phyloP scores from a whole-genome alignment of 2,888 invertebrate species.

The Sympetrum striolatum region DNA sequence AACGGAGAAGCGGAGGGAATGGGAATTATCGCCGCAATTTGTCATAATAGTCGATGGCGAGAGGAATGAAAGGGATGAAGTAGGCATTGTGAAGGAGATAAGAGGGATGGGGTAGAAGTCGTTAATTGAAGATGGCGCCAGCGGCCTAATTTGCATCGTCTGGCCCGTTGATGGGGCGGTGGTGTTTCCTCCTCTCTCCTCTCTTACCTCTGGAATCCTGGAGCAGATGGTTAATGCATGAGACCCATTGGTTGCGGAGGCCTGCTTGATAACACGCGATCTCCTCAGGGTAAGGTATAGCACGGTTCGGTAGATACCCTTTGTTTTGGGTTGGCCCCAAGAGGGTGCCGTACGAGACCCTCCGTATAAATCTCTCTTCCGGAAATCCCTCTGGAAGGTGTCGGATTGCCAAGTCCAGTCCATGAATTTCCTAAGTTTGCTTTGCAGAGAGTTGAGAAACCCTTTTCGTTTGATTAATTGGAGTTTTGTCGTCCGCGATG shows the following conservation, averaged over 20 bases:
- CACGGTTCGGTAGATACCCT: neutral
- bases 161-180: neutral
- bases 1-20: neutral
- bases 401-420: neutral
- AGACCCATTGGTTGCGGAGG: neutral
- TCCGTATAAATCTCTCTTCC: neutral
- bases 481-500: neutral
- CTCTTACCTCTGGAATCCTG: neutral
- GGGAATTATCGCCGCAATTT: neutral
- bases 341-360: neutral
- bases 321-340: neutral
- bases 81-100: neutral
- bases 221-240: neutral
- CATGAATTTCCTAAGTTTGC: neutral
- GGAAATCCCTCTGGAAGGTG: neutral
- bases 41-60: neutral
- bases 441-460: neutral
- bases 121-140: slow-evolving; percentile 19
- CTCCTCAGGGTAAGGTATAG: neutral
- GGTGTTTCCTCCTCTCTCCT: neutral
- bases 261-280: neutral
- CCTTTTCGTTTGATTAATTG: neutral
- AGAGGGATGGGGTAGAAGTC: neutral
- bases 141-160: neutral
- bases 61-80: neutral